A percentile compares a stretch with the other conserved stretches of the same genome.
Conservation (phyloP, 1,140 invertebrate genomes). For the Mamestra configurata region DNA sequence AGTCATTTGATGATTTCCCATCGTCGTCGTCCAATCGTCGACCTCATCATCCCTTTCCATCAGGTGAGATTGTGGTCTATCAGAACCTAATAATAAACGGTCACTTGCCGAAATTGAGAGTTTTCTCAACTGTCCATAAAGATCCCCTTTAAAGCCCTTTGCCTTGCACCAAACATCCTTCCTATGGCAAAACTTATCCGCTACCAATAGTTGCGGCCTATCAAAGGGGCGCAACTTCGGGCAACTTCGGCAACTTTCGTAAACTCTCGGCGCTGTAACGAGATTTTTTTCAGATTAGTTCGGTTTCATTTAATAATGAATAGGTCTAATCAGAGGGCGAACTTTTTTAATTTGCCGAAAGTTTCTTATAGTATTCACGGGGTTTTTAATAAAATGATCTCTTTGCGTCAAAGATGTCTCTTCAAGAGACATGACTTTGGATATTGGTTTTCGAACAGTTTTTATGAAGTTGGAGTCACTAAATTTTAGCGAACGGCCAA, state of each 20-base stretch:
- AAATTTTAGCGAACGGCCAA: neutral
- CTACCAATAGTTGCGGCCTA: constrained; percentile 71
- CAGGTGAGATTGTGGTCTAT: no score
- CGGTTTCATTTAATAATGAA: constrained; percentile 76
- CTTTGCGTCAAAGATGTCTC: constrained; percentile 4
- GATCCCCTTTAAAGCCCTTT: neutral
- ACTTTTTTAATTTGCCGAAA: constrained; percentile 58
- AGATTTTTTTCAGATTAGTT: constrained; percentile 73
- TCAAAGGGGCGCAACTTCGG: constrained; percentile 74
- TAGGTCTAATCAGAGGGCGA: constrained; percentile 66
- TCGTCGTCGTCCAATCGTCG: no score
- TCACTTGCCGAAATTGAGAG: no score
- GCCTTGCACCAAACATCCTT: constrained; percentile 54
- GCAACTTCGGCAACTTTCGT: constrained; percentile 62
- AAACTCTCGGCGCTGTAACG: constrained; percentile 59
- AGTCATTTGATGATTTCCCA: no score
- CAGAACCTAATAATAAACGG: no score
- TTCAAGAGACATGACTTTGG: neutral
- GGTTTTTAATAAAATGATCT: constrained; percentile 44
- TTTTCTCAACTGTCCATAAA: no score
- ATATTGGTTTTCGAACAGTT: constrained; percentile 21
- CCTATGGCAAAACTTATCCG: constrained; percentile 72
- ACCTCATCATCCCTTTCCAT: no score
- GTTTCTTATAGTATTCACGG: constrained; percentile 26
- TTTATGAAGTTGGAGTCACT: neutral